Evolutionary conservation across 1,140 invertebrate genomes (phyloP).

Genomic region (Rhagoletis zephyria): DNA sequence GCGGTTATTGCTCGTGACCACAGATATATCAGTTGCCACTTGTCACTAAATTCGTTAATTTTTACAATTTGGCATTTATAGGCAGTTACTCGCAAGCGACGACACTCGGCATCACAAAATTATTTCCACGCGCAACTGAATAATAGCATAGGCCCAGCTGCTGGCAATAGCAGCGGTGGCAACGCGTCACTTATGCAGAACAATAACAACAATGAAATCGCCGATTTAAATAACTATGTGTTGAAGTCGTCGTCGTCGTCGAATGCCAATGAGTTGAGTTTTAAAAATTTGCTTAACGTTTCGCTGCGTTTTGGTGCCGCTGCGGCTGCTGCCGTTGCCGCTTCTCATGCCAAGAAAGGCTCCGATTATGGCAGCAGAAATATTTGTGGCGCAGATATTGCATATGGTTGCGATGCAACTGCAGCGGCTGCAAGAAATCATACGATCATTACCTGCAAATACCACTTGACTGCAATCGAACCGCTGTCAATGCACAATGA

Average conservation of each 20-base stretch:
- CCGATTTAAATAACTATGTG: conserved; percentile 53
- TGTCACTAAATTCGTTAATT: too few species aligned
- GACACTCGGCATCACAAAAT: conserved; percentile 62
- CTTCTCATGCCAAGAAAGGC: background rate
- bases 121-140: conserved; percentile 54
- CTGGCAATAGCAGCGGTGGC: background rate
- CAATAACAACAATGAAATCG: conserved; percentile 56
- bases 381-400: conserved; percentile 17
- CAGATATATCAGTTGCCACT: too few species aligned
- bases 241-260: background rate
- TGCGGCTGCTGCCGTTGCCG: conserved; percentile 35
- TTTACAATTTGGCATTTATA: background rate
- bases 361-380: background rate
- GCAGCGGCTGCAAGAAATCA: conserved; percentile 37
- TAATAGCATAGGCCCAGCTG: background rate
- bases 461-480: conserved; percentile 58
- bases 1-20: too few species aligned
- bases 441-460: conserved; percentile 61
- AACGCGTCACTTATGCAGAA: background rate
- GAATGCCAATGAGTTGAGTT: conserved; percentile 1
- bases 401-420: conserved; percentile 20
- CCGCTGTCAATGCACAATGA: conserved; percentile 19
- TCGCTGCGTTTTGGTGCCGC: conserved; percentile 22
- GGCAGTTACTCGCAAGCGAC: conserved; percentile 59
- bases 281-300: background rate